Percentiles rank a stretch among this genome's conserved stretches.
These are phyloP conservation scores for Xylocampa areola DNA, from an alignment of 2,888 invertebrate species.

Conservation along the genomic window DNA sequence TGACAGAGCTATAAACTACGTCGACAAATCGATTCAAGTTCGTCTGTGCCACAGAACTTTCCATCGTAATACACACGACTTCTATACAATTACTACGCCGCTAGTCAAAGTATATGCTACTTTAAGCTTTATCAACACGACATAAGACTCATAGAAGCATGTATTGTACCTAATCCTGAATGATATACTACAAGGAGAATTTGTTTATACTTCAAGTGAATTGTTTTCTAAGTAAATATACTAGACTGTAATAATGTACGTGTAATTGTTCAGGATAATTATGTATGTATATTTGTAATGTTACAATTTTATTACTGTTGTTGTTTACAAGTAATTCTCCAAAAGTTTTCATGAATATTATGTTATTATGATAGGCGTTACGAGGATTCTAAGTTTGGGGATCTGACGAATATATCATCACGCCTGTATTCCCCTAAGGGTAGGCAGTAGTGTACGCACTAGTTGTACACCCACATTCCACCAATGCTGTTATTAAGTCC, in stretches of 20 bases:
- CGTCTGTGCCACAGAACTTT: slow-evolving; percentile 35
- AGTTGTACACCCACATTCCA: too few species aligned
- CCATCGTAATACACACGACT: slow-evolving; percentile 11
- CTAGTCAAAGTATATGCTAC: slow-evolving; percentile 9
- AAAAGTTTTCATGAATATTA: too few species aligned
- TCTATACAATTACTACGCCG: slow-evolving; percentile 11
- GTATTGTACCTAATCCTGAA: neutral
- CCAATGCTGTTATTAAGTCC: too few species aligned
- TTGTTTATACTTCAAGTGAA: slow-evolving; percentile 35
- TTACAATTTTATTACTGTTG: slow-evolving; percentile 18
- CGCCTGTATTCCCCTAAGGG: too few species aligned
- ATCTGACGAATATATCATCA: too few species aligned
- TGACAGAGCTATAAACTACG: slow-evolving; percentile 36
- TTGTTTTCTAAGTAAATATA: slow-evolving; percentile 24
- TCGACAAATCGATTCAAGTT: slow-evolving; percentile 53
- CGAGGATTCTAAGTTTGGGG: too few species aligned
- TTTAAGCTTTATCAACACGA: neutral
- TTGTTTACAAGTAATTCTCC: neutral
- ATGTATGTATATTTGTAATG: slow-evolving; percentile 14
- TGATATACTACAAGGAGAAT: slow-evolving; percentile 2
- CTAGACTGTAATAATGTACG: slow-evolving; percentile 22
- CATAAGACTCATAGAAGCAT: slow-evolving; percentile 7
- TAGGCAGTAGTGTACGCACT: too few species aligned
- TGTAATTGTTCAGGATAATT: slow-evolving; percentile 42
- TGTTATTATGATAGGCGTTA: too few species aligned